phyloP scores from a whole-genome alignment of 2,888 invertebrate species.

The Phyto melanocephala region DNA sequence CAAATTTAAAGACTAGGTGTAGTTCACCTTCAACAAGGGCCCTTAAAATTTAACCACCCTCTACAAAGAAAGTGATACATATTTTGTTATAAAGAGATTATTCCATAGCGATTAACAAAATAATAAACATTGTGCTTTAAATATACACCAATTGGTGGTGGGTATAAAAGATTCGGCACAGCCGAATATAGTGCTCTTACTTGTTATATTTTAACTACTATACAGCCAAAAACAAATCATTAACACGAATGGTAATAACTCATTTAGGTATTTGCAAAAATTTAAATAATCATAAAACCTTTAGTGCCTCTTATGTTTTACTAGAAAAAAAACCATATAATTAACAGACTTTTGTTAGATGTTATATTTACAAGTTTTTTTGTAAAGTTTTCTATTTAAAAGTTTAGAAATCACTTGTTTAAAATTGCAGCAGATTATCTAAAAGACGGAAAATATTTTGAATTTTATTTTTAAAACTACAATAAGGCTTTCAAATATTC shows the following conservation, averaged over 20 bases:
- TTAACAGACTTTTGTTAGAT: slow-evolving; percentile 17
- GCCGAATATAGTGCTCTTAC: no score
- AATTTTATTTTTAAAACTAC: no score
- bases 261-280: slow-evolving; percentile 10
- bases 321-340: slow-evolving; percentile 3
- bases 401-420: background rate
- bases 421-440: slow-evolving; percentile 28
- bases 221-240: background rate
- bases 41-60: no score
- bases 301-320: background rate
- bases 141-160: no score
- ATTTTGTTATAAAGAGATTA: no score
- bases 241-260: slow-evolving; percentile 6
- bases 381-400: background rate
- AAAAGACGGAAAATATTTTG: background rate
- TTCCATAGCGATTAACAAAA: no score
- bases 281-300: background rate
- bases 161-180: no score
- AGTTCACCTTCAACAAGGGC: no score
- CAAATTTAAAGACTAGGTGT: no score
- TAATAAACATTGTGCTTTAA: no score
- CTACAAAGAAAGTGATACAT: no score
- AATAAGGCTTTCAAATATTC: background rate
- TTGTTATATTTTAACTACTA: no score
- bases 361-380: slow-evolving; percentile 31